Evolutionary conservation across 2,797 vertebrate species (phyloP).

Genomic region (Trematomus bernacchii): DNA sequence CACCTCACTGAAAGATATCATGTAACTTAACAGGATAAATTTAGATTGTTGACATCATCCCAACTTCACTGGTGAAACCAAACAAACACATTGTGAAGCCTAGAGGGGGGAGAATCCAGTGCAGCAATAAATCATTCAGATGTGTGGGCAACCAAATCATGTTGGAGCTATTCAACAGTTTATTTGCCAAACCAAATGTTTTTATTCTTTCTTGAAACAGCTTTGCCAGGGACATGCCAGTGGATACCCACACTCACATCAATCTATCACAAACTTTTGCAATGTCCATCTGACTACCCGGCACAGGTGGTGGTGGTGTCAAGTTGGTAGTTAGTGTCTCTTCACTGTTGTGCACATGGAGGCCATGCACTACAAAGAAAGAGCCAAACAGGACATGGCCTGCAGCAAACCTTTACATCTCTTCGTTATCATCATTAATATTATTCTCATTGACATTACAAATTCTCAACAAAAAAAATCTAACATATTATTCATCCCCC

Average conservation of each 20-base stretch:
- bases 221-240: conserved; percentile 43
- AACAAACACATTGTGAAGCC: conserved; percentile 63
- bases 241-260: conserved; percentile 59
- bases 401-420: conserved; percentile 6
- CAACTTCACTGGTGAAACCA: conserved; percentile 59
- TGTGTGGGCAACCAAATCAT: conserved; percentile 36
- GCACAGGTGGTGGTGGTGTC: conserved; percentile 80
- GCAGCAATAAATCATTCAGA: conserved; percentile 55
- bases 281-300: conserved; percentile 67
- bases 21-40: conserved; percentile 73
- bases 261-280: conserved; percentile 71
- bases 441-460: neutral
- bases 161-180: conserved; percentile 40
- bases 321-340: conserved; percentile 59
- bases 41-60: conserved; percentile 75
- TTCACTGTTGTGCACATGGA: conserved; percentile 39
- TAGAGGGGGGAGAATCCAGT: conserved; percentile 30
- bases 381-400: neutral
- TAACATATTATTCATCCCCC: neutral
- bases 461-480: too few species aligned
- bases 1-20: conserved; percentile 73
- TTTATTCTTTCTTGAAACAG: conserved; percentile 49
- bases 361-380: conserved; percentile 35
- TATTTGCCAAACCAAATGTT: conserved; percentile 56
- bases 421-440: conserved; percentile 1